Evolutionary conservation across 1,140 invertebrate genomes (phyloP), one percentile per base, ranked within the genome.

Genomic region (Tetranychus urticae): DNA sequence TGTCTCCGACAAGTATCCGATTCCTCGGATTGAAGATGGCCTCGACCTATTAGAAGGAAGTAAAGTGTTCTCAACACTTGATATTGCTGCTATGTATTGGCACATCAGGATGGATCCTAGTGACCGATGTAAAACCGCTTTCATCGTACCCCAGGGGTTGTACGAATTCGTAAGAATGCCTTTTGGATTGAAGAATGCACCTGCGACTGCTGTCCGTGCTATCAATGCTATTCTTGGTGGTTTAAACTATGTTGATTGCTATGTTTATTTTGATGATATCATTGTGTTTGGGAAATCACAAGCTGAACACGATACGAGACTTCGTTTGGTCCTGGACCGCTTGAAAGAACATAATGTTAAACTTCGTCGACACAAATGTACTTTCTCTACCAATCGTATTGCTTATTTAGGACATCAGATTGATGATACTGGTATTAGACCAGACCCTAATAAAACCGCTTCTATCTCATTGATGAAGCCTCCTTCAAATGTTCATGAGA

Each of bases 1-100:
- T 14, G 48, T 3, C 34, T 14, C 3, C 31, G 68, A 63, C 62
- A 4, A 62, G 64, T 42, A 48, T 63, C 34, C 62, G 2, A 61
- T 79, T 2, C 76, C 74, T 0, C 55, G 67, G 6, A 74, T 78
- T 33, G 71, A 76, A 14, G 73, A 75, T 35, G 65, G 66, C 8
- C 61, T 79, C 1, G 63, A 70, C 34, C 60, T 58, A 2, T 60
- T 78, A 0, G 23, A n/a, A 2, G 34, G 23, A 36, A 23, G 31
- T 23, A 50, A 55, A 34, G 4, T 12, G 36, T 60, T 60, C 10
- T 60, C 59, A 8, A 58, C n/a, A 14, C 2, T 74, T 8, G 71
- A 72, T 62, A 35, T 71, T 52, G 67, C 61, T 56, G 64, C 67
- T 59, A 71, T 68, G 8, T 74, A 69, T 63, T 68, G 66, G 58